Evolutionary conservation across 1,140 invertebrate genomes (phyloP).

Genomic region (Drosophila simulans): DNA sequence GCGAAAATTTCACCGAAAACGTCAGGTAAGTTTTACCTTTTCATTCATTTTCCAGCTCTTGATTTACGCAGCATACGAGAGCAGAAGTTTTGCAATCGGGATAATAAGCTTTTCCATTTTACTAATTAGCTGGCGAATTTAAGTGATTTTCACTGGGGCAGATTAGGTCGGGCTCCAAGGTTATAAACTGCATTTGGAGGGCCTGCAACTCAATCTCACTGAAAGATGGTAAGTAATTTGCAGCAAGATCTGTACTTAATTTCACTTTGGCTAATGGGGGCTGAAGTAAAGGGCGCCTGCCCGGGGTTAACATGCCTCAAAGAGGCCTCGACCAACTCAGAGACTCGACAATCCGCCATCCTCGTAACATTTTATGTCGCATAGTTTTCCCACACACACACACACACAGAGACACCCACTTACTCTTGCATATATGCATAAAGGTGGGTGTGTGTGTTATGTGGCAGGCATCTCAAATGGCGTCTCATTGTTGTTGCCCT

Average conservation of each 20-base stretch:
- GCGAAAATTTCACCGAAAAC: constrained; percentile 2
- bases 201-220: constrained; percentile 10
- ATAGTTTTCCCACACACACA: constrained; percentile 34
- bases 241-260: constrained; percentile 10
- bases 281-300: constrained; percentile 9
- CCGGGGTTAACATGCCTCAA: constrained; percentile 17
- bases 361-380: constrained; percentile 60
- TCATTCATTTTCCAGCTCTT: constrained; percentile 24
- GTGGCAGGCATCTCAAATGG: constrained; percentile 62
- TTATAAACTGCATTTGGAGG: constrained; percentile 4
- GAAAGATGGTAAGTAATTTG: constrained; percentile 14
- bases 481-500: constrained; percentile 51
- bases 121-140: constrained; percentile 42
- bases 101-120: constrained; percentile 44
- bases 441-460: constrained; percentile 24
- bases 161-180: background rate
- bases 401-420: constrained; percentile 11
- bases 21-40: constrained; percentile 19
- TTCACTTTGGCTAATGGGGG: constrained; percentile 28
- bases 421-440: constrained; percentile 55
- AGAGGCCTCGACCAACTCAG: constrained; percentile 25
- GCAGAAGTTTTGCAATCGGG: constrained; percentile 38
- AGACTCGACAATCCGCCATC: constrained; percentile 24
- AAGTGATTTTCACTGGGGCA: background rate
- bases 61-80: constrained; percentile 27